Evolutionary conservation across 2,797 vertebrate species (phyloP), one percentile per base, ranked within the genome.

Genomic region (Siniperca obscura): DNA sequence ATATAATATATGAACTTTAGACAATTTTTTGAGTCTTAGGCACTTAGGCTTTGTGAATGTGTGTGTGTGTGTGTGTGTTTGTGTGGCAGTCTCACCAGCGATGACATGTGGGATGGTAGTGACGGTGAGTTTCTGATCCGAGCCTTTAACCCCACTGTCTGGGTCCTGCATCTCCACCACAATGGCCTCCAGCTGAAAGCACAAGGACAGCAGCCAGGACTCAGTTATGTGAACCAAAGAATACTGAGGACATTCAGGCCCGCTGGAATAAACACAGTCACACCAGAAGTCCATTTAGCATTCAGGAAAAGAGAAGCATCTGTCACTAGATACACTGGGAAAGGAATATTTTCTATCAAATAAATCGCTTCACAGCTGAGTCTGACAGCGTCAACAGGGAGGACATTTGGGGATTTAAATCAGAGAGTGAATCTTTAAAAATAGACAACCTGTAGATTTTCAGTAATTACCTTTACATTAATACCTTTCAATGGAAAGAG

Each of bases 91-190:
- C 92, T 96, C 90, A 99, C 98, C 98, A 85, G 95, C 80, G 68
- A 98, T 93, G 46, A 96, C 97, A 0, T 99, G 96, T 0, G 98
- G 97, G 86, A 99, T 97, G 7, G 71, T 96, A 1, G 96, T 93
- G 64, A 97, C 83, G 34, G 93, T 95, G 78, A 98, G 95, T 17
- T 95, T 96, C 95, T 99, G 98, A 0, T 94, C 95, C 5, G 97
- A 95, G 0, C 89, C 96, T 81, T 96, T 97, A 57, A 99, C 89
- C 7, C 98, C 97, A 0, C 78, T 92, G 42, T 96, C 96, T 0
- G 95, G 91, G 80, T 95, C 96, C 93, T 99, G 98, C 97, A 99
- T 99, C 90, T 98, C 96, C 90, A 98, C 95, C 87, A 98, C 87
- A 0, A 97, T 88, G 0, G 88, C 83, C 87, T 98, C 98, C 0